These are phyloP conservation scores for Taenaris catops DNA, from an alignment of 2,888 invertebrate genomes.

Conservation along the genomic window DNA sequence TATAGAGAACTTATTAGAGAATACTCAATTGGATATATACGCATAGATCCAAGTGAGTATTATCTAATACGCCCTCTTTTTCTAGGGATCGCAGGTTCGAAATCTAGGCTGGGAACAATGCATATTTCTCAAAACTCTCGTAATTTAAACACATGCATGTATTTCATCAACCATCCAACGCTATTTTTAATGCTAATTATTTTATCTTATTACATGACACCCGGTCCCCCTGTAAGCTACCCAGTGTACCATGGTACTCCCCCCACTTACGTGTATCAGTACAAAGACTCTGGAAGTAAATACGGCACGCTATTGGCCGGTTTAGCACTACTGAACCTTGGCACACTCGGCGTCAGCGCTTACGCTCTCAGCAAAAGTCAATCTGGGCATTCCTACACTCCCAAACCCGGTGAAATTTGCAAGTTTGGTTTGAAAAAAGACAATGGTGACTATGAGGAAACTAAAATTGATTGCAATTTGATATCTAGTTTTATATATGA, in stretches of 20 bases:
- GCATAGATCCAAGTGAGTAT: no score
- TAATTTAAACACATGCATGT: no score
- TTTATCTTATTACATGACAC: no score
- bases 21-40: no score
- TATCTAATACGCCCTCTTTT: no score
- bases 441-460: slow-evolving; percentile 65
- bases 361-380: slow-evolving; percentile 39
- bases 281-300: slow-evolving; percentile 63
- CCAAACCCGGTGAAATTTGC: slow-evolving; percentile 56
- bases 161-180: no score
- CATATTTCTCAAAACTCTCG: no score
- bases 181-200: no score
- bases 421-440: slow-evolving; percentile 61
- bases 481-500: slow-evolving; percentile 59
- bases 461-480: slow-evolving; percentile 60
- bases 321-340: slow-evolving; percentile 59
- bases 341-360: slow-evolving; percentile 48
- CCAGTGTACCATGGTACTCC: slow-evolving; percentile 60
- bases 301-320: slow-evolving; percentile 62
- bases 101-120: no score
- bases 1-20: no score
- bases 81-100: no score
- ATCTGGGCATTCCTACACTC: slow-evolving; percentile 34
- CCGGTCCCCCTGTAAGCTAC: slow-evolving; percentile 42
- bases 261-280: slow-evolving; percentile 61